Evolutionary conservation across 2,113 vertebrate species (phyloP), one percentile per base, ranked within the genome.

Genomic region (Addax nasomaculatus): DNA sequence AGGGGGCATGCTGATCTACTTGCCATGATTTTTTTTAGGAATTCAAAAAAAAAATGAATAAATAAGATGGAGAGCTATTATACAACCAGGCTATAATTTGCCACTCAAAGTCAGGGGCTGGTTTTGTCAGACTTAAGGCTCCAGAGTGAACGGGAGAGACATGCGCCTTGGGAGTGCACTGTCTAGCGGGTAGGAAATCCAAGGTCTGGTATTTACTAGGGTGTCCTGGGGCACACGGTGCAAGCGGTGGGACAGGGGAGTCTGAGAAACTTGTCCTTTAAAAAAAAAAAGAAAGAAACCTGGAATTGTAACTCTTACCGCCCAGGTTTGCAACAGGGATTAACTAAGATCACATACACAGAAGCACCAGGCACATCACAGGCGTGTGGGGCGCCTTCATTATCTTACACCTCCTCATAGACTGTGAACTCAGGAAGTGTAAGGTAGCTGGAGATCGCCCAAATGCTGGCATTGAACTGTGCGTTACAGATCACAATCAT

Each of bases 11-110:
- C 98, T 99, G 99, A 98, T 99, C 98, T 98, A 93, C 97, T 98
- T 98, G 98, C 93, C 97, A 94, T 96, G 99, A 98, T 98, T 99
- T 99, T 99, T 99, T 98, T 99, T 98, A 98, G 96, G 95, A 98
- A 98, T 98, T 87, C 95, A 98, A 97, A 98, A 97, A 97, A 98
- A 96, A 98, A 96, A 64, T 29, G 96, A 94, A 97, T 97, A 96
- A 98, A 97, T 97, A 97, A 95, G 95, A 97, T 43, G 4, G 93
- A 95, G 96, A 96, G 96, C 97, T 96, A 92, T 97, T 98, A 97
- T 79, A 86, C 89, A 79, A 15, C 93, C 96, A 97, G 85, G 96
- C 97, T 96, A 58, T 96, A 98, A 98, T 98, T 97, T 98, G 95
- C 98, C 97, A 97, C 90, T 98, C 94, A 96, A 97, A 97, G 95